phyloP scores from a whole-genome alignment of 1,140 invertebrate genomes.

The Zaprionus davidi region DNA sequence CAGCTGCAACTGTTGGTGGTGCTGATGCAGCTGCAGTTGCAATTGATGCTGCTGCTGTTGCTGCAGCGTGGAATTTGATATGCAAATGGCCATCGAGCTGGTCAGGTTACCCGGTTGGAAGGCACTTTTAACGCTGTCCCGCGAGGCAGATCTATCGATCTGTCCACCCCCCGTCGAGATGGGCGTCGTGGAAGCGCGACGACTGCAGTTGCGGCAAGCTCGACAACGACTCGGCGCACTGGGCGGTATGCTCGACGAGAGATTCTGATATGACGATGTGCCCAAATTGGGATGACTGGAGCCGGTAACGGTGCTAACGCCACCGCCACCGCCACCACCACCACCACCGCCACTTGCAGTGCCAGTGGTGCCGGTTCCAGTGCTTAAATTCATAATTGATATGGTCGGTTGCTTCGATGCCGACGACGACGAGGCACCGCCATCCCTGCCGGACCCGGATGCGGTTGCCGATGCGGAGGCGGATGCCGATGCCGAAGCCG shows the following conservation, averaged over 20 bases:
- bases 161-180: conserved; percentile 87
- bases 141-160: conserved; percentile 90
- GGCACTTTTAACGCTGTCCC: conserved; percentile 89
- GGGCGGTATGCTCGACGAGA: conserved; percentile 85
- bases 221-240: conserved; percentile 86
- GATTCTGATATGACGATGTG: conserved; percentile 85
- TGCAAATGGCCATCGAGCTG: conserved; percentile 74
- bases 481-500: conserved; percentile 14
- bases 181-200: conserved; percentile 90
- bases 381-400: conserved; percentile 76
- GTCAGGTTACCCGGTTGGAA: conserved; percentile 85
- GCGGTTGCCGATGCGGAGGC: conserved; percentile 21
- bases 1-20: conserved; percentile 40
- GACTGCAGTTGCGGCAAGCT: conserved; percentile 88
- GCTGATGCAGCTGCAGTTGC: conserved; percentile 41
- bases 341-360: neutral
- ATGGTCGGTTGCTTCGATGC: conserved; percentile 76
- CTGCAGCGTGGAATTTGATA: conserved; percentile 64
- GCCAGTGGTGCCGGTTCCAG: neutral
- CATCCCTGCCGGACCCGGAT: conserved; percentile 14
- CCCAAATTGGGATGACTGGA: conserved; percentile 84
- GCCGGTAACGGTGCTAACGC: conserved; percentile 76
- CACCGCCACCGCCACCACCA: neutral
- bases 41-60: conserved; percentile 61
- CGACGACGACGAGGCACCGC: neutral